Evolutionary conservation across 2,113 vertebrate species (phyloP).

Genomic region (Bos javanicus): DNA sequence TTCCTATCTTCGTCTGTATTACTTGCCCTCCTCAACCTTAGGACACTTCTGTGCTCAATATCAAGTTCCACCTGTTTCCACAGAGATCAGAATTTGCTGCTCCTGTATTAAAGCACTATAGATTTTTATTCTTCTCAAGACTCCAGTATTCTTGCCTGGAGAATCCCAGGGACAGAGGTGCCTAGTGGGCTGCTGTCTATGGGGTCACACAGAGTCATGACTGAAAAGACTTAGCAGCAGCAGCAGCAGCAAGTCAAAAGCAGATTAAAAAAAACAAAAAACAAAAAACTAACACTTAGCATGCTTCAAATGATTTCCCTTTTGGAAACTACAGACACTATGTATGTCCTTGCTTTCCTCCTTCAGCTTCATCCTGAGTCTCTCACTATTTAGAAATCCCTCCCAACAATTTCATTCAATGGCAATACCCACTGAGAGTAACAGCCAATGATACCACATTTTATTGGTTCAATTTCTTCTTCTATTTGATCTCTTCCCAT

Average conservation of each 20-base stretch:
- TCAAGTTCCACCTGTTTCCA: background rate
- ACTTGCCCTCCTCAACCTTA: background rate
- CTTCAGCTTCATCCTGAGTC: background rate
- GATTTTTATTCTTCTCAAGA: background rate
- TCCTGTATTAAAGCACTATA: background rate
- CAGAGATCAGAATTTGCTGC: background rate
- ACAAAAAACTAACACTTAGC: background rate
- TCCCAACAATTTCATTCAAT: background rate
- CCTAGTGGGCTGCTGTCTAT: too few species aligned
- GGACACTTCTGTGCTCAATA: background rate
- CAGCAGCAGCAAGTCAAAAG: background rate
- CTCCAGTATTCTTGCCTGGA: too few species aligned
- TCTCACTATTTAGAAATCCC: background rate
- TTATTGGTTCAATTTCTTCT: background rate
- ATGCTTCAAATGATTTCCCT: background rate
- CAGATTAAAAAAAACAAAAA: background rate
- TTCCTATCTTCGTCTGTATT: background rate
- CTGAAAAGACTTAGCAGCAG: too few species aligned
- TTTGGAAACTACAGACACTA: background rate
- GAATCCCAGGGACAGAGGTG: too few species aligned
- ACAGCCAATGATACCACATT: background rate
- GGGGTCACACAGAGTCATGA: too few species aligned
- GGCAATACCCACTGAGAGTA: background rate
- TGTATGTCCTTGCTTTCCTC: background rate
- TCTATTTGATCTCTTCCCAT: background rate